phyloP scores from a whole-genome alignment of 2,113 vertebrate species.

The Amphiprion percula region DNA sequence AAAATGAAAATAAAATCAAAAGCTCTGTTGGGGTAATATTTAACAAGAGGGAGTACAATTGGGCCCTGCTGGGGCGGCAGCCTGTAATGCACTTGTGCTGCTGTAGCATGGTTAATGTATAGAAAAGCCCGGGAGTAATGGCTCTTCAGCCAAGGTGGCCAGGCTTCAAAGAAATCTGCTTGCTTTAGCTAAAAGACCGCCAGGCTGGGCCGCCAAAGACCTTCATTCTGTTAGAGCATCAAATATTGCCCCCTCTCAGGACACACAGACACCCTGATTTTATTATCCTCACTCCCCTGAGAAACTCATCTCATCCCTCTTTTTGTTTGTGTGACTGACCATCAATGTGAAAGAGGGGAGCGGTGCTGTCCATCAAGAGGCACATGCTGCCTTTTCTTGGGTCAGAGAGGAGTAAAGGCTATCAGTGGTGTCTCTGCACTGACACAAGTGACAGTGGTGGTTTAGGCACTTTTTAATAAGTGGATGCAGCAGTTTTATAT shows the following conservation, averaged over 20 bases:
- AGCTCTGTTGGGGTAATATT: constrained; percentile 86
- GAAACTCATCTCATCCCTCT: constrained; percentile 83
- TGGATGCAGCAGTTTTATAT: constrained; percentile 29
- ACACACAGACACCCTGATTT: constrained; percentile 83
- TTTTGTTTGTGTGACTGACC: constrained; percentile 81
- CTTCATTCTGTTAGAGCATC: constrained; percentile 85
- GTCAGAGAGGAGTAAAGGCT: constrained; percentile 59
- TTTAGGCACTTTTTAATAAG: constrained; percentile 22
- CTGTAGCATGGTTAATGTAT: constrained; percentile 82
- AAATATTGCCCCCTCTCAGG: constrained; percentile 75
- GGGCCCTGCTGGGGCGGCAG: constrained; percentile 69
- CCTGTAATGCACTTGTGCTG: constrained; percentile 82
- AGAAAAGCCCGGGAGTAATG: constrained; percentile 78
- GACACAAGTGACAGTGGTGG: constrained; percentile 8
- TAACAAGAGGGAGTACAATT: constrained; percentile 85
- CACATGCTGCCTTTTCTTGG: constrained; percentile 23
- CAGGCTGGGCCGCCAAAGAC: constrained; percentile 79
- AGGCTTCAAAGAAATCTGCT: constrained; percentile 87
- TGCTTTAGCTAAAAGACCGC: constrained; percentile 85
- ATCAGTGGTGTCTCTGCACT: constrained; percentile 14
- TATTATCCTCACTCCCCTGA: constrained; percentile 87
- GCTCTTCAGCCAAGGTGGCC: constrained; percentile 81
- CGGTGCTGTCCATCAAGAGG: constrained; percentile 67
- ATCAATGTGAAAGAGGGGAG: constrained; percentile 70
- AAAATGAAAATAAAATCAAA: constrained; percentile 88